Base-by-base conservation (phyloP, 1,140 invertebrate species). In the Camponotus pennsylvanicus region DNA sequence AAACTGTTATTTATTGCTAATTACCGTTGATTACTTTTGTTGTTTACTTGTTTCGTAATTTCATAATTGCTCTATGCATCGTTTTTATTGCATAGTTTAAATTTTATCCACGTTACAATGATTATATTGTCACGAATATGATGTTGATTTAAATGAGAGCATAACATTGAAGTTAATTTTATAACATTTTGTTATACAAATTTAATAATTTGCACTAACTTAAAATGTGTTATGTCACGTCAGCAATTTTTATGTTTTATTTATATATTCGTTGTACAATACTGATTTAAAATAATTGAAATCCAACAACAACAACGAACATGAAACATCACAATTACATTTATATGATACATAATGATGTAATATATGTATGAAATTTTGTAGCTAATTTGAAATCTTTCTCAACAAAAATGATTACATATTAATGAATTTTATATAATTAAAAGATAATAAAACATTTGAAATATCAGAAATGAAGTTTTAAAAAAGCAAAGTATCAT, bases 1-100 rank as follows among this genome's bases (percentile, higher is more conserved):
- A 64, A 77, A 61, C 3, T 45, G 21, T 13, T 63, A 45, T 66
- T 64, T 79, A 55, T 49, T 37, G n/a, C 34, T 52, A 66, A 59
- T 79, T 67, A 79, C 0, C 18, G 13, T 52, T 66, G 32, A 34
- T 1, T 34, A 40, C 27, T 8, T 37, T n/a, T 42, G 15, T 42
- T 27, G 6, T n/a, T 67, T 11, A 13, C n/a, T 34, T n/a, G n/a
- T 18, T 40, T 49, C 8, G 27, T n/a, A 34, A 2, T 27, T 11
- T 45, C 55, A 21, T 40, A 3, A 9, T n/a, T 37, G 45, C 37
- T 15, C 34, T 18, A 13, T 55, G 32, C 15, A 32, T 18, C 37
- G 8, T 77, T 45, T 15, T 63, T n/a, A 57, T 21, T 18, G 27
- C 27, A 18, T n/a, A 13, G 1, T 34, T 18, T 42, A 45, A 61